Conservation (phyloP, 2,888 invertebrate genomes). For the Xanthostigma xanthostigma region DNA sequence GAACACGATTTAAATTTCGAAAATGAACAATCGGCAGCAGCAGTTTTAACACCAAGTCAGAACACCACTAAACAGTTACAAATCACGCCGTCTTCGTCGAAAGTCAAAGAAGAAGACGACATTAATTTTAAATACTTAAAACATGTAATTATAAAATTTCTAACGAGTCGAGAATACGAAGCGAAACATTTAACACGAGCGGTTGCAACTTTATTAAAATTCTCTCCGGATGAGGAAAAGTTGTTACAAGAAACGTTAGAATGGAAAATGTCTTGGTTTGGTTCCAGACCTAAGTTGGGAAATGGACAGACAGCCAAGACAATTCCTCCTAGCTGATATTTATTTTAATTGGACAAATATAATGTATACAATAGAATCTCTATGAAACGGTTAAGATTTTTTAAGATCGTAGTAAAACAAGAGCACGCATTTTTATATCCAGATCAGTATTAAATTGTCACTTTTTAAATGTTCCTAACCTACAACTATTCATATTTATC, state of each 20-base stretch:
- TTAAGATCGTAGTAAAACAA: too few species aligned
- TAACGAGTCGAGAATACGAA: conserved; percentile 76
- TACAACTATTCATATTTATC: too few species aligned
- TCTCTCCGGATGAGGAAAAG: conserved; percentile 76
- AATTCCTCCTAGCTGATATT: conserved; percentile 43
- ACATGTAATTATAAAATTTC: conserved; percentile 84
- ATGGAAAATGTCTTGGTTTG: conserved; percentile 62
- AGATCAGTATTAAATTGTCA: too few species aligned
- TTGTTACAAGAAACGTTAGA: conserved; percentile 64
- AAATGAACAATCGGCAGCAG: conserved; percentile 41
- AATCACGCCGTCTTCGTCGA: conserved; percentile 1
- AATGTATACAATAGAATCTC: too few species aligned
- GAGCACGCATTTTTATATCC: too few species aligned
- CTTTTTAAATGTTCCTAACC: too few species aligned
- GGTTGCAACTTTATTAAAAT: conserved; percentile 66
- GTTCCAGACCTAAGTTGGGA: conserved; percentile 38
- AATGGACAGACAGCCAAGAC: conserved; percentile 37
- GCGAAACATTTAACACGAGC: conserved; percentile 82
- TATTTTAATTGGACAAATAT: conserved; percentile 15
- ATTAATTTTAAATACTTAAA: conserved; percentile 78
- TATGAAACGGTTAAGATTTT: too few species aligned
- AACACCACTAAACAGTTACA: conserved; percentile 26
- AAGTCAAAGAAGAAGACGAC: conserved; percentile 37
- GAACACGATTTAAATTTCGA: conserved; percentile 29
- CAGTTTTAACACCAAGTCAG: conserved; percentile 47